Conservation (phyloP, 1,140 invertebrate genomes). For the Zaprionus taronus region DNA sequence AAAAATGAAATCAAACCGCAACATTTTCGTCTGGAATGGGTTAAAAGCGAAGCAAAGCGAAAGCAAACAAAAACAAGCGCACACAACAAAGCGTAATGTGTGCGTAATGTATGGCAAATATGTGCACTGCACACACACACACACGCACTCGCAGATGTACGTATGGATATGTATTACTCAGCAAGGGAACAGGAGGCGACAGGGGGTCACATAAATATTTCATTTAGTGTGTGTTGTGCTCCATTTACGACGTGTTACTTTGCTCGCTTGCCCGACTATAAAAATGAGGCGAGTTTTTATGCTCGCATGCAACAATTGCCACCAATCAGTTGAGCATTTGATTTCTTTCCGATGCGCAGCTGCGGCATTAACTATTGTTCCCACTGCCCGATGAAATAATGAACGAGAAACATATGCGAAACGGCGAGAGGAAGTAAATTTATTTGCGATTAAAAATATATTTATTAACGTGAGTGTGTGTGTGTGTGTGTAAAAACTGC, state of each 20-base stretch:
- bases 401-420: slow-evolving; percentile 3
- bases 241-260: slow-evolving; percentile 73
- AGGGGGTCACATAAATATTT: slow-evolving; percentile 69
- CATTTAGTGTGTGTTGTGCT: slow-evolving; percentile 76
- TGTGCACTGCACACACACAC: slow-evolving; percentile 59
- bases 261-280: slow-evolving; percentile 14
- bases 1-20: slow-evolving; percentile 47
- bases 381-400: not conserved
- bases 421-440: not conserved
- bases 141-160: slow-evolving; percentile 15
- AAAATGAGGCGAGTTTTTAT: slow-evolving; percentile 22
- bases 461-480: not conserved
- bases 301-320: slow-evolving; percentile 37
- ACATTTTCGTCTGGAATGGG: slow-evolving; percentile 32
- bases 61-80: slow-evolving; percentile 41
- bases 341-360: slow-evolving; percentile 24
- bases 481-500: too few species aligned
- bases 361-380: slow-evolving; percentile 5
- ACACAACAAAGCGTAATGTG: slow-evolving; percentile 70
- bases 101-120: slow-evolving; percentile 80
- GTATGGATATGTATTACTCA: slow-evolving; percentile 17
- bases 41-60: slow-evolving; percentile 32
- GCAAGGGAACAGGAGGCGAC: slow-evolving; percentile 7
- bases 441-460: slow-evolving; percentile 6
- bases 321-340: slow-evolving; percentile 23